These are phyloP conservation scores for Drosophila sp. DNA, from an alignment of 1,140 invertebrate genomes.

Conservation along the genomic window DNA sequence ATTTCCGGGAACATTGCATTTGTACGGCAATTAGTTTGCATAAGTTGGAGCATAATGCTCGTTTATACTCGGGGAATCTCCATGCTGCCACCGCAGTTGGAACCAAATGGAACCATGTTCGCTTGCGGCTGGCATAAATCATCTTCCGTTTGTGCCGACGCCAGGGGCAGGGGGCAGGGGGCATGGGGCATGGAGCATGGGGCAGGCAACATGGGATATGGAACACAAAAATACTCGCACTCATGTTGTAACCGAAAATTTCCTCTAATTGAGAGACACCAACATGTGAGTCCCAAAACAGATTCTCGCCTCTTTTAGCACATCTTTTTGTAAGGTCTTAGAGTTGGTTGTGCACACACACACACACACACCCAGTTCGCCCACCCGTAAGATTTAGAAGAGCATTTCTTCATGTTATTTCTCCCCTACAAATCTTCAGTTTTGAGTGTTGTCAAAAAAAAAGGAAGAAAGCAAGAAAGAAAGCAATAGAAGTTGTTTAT, in stretches of 20 bases:
- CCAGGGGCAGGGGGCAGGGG: slow-evolving; percentile 20
- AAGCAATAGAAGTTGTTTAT: slow-evolving; percentile 45
- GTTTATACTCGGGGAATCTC: background rate
- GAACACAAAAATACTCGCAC: slow-evolving; percentile 53
- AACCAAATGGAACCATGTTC: slow-evolving; percentile 57
- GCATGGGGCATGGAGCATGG: background rate
- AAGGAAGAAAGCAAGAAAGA: too few relatives aligned
- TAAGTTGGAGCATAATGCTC: slow-evolving; percentile 61
- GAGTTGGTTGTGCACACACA: slow-evolving; percentile 36
- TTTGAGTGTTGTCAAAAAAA: slow-evolving; percentile 41
- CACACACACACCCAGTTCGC: slow-evolving; percentile 27
- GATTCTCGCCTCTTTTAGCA: slow-evolving; percentile 43
- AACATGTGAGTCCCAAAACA: slow-evolving; percentile 35
- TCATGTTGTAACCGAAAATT: slow-evolving; percentile 56
- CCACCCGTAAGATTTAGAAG: slow-evolving; percentile 42
- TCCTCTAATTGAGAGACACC: slow-evolving; percentile 76
- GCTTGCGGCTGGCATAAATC: slow-evolving; percentile 75
- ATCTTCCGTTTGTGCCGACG: slow-evolving; percentile 60
- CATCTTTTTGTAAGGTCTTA: slow-evolving; percentile 48
- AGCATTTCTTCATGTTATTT: slow-evolving; percentile 47
- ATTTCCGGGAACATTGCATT: slow-evolving; percentile 84
- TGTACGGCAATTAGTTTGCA: slow-evolving; percentile 83
- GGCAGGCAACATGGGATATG: slow-evolving; percentile 9
- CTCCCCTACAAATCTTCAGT: slow-evolving; percentile 28
- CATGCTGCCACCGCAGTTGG: slow-evolving; percentile 28